Percentiles rank a stretch among this genome's conserved stretches.
Conservation (phyloP, 2,888 invertebrate genomes). For the Homarus gammarus region DNA sequence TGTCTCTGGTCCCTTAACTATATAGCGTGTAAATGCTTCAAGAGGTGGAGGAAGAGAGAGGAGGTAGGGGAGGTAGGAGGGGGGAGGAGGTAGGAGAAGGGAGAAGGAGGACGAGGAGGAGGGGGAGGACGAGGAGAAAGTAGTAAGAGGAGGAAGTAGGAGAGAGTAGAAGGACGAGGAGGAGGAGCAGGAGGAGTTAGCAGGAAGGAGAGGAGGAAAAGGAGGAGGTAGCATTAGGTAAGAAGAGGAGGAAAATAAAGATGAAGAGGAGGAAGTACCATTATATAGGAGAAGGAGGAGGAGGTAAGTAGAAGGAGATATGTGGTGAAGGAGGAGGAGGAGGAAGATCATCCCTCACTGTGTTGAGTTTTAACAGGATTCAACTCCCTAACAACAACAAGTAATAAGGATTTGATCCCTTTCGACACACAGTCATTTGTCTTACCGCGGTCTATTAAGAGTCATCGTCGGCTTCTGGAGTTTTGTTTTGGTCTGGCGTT, state of each 20-base stretch:
- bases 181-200: not conserved
- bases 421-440: too few relatives aligned
- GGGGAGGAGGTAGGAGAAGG: not conserved
- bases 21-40: not conserved
- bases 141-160: not conserved
- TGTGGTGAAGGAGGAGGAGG: too few relatives aligned
- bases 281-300: too few relatives aligned
- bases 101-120: not conserved
- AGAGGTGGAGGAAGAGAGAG: not conserved
- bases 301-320: too few relatives aligned
- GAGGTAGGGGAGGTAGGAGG: not conserved
- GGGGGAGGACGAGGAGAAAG: not conserved
- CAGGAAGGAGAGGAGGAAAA: not conserved
- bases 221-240: not conserved
- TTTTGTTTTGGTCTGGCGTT: too few relatives aligned
- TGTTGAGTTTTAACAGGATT: too few relatives aligned
- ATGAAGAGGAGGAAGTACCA: too few relatives aligned
- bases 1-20: not conserved
- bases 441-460: too few relatives aligned
- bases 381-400: too few relatives aligned
- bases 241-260: not conserved
- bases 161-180: not conserved
- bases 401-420: too few relatives aligned
- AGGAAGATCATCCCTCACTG: too few relatives aligned
- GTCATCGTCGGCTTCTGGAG: too few relatives aligned